Evolutionary conservation across 2,797 vertebrate species (phyloP), one percentile per base, ranked within the genome.

Genomic region (Rhincodon typus): DNA sequence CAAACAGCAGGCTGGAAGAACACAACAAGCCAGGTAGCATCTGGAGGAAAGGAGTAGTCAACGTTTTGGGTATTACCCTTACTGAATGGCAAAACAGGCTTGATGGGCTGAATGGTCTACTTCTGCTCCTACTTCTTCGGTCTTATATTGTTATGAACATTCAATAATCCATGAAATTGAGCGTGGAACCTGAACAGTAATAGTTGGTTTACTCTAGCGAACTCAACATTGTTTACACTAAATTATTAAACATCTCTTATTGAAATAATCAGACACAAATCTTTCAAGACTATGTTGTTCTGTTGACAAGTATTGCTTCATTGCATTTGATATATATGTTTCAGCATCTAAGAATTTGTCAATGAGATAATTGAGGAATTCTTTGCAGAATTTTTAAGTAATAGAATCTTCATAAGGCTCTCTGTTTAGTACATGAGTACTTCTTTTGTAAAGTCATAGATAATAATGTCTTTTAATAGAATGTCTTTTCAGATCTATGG

Each of bases 281-380:
- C 34, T 91, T 13, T 66, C 57, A 90, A 90, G 87, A 90, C 50
- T 53, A 91, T 0, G 53, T n/a, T 66, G 34, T 57, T n/a, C 34
- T 66, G 30, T 34, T 91, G 88, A 38, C 57, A 38, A 66, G 57
- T n/a, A 3, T 66, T 62, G 34, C 87, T 66, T 91, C 88, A n/a
- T 91, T 66, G 6, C 30, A 91, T 91, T 91, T 66, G 5, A 66
- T 91, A 66, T 21, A 46, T 46, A 46, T 5, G 38, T 70, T 72
- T 94, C 42, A 46, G 67, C 25, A 70, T 94, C 93, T 46, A 46
- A 94, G 67, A 94, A 94, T 94, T 67, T 50, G 46, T 72, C 93
- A 94, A 72, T 34, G 38, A 42, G 5, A 94, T 23, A 72, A 70
- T 74, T 7, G 50, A 94, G 27, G 50, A 69, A 38, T 94, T 94